phyloP scores from a whole-genome alignment of 2,797 vertebrate species.

The Nyctibius grandis region DNA sequence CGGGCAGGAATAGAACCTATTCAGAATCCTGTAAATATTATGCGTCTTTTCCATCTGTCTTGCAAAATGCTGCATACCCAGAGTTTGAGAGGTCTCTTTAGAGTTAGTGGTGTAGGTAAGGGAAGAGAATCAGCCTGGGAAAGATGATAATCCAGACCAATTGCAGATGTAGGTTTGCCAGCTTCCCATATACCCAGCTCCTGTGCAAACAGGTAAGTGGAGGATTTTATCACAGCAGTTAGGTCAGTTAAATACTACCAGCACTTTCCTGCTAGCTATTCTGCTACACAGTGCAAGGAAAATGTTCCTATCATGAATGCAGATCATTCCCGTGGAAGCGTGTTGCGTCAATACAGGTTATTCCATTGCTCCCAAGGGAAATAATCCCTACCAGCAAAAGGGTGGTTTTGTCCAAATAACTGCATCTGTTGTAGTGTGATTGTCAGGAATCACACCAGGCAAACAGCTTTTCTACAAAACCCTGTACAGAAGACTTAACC shows the following conservation, averaged over 20 bases:
- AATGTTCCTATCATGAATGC: background rate
- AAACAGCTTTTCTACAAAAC: background rate
- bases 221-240: background rate
- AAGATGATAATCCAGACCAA: background rate
- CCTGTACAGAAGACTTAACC: background rate
- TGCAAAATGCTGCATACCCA: background rate
- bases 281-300: background rate
- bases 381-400: background rate
- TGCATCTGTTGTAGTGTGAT: background rate
- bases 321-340: background rate
- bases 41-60: background rate
- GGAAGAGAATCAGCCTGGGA: background rate
- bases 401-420: background rate
- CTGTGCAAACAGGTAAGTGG: background rate
- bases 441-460: background rate
- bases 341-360: background rate
- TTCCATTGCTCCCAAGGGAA: background rate
- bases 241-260: background rate
- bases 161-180: background rate
- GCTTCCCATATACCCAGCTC: background rate
- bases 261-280: background rate
- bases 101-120: background rate
- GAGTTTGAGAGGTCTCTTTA: background rate
- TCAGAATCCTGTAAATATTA: background rate
- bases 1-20: background rate